Evolutionary conservation across 2,888 invertebrate species (phyloP).

Genomic region (Ormyrus rosae): DNA sequence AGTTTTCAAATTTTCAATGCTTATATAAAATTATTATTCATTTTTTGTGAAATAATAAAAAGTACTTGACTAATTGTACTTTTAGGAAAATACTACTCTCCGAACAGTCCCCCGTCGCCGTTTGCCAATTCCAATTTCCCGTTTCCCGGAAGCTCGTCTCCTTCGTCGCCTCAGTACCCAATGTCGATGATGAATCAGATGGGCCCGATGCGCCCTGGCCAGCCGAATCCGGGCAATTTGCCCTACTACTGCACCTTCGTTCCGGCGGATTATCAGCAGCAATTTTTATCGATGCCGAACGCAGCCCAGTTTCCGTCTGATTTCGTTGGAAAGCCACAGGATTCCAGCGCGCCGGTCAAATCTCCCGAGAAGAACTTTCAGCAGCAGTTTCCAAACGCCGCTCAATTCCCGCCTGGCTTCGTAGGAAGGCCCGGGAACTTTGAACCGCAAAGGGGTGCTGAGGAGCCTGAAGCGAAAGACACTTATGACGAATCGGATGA

Average conservation of each 20-base stretch:
- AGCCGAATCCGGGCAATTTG: background rate
- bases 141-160: background rate
- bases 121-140: background rate
- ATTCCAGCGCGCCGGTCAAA: too few species aligned
- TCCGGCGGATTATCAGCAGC: background rate
- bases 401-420: too few species aligned
- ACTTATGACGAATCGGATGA: slow-evolving; percentile 29
- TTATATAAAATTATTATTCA: too few species aligned
- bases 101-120: slow-evolving; percentile 15
- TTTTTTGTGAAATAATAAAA: background rate
- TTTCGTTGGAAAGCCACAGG: too few species aligned
- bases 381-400: background rate
- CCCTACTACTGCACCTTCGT: slow-evolving; percentile 39
- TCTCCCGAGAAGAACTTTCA: background rate
- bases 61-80: background rate
- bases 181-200: background rate
- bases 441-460: background rate
- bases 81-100: slow-evolving; percentile 18
- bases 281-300: background rate
- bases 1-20: too few species aligned
- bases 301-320: too few species aligned
- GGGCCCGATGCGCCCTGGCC: too few species aligned
- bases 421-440: background rate
- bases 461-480: background rate
- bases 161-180: background rate